These are phyloP conservation scores for Heliothis virescens DNA, from an alignment of 1,140 invertebrate genomes.

Conservation along the genomic window DNA sequence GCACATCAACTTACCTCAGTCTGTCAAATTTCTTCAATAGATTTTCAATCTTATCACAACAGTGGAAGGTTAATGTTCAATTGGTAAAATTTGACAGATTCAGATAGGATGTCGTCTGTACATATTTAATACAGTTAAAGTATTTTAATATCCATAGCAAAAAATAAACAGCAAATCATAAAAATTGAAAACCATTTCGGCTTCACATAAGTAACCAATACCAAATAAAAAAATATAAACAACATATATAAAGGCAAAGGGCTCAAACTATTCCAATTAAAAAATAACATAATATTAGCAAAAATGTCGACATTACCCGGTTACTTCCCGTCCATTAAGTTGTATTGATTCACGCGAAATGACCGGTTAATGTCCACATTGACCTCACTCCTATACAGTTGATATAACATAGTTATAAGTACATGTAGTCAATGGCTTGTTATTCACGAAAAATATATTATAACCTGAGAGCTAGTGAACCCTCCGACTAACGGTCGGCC, in stretches of 20 bases:
- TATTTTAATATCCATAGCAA: not conserved
- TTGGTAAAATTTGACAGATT: not conserved
- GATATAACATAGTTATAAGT: not conserved
- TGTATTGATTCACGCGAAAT: conserved; percentile 7
- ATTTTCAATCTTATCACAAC: no score
- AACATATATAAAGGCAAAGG: not conserved
- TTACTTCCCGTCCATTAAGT: not conserved
- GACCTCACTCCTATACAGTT: conserved; percentile 1
- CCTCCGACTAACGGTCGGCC: no score
- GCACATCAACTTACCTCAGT: no score
- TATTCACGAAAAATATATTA: not conserved
- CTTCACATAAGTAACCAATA: no score
- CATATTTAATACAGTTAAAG: not conserved
- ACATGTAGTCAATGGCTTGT: not conserved
- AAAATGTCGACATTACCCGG: conserved; percentile 19
- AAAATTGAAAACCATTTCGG: no score
- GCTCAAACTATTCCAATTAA: conserved; percentile 6
- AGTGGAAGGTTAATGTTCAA: no score
- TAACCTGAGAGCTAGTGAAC: no score
- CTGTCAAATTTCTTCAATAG: no score
- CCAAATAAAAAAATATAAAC: no score
- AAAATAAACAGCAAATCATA: not conserved
- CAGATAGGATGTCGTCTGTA: not conserved
- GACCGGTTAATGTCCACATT: not conserved
- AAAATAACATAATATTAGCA: not conserved